Percentiles rank a stretch among this genome's conserved stretches.
phyloP scores from a whole-genome alignment of 2,888 invertebrate genomes.

The Drosophila tripunctata region DNA sequence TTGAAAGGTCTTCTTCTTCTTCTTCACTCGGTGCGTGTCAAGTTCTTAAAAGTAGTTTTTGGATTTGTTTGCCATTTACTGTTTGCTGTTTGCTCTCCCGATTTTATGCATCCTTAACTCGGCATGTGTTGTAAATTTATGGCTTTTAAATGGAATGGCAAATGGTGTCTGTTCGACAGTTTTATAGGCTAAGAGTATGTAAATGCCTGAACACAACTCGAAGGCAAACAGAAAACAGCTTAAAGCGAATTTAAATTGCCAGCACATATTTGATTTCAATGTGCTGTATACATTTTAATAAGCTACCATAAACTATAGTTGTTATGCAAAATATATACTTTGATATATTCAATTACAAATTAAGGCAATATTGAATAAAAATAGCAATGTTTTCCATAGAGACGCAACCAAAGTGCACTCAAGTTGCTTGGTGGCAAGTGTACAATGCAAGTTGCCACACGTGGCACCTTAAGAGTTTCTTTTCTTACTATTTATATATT shows the following conservation, averaged over 20 bases:
- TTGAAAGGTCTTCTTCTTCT: constrained; percentile 23
- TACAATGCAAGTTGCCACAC: constrained; percentile 14
- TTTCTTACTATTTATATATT: constrained; percentile 40
- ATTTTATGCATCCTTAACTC: constrained; percentile 16
- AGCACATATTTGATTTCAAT: constrained; percentile 47
- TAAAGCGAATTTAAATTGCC: constrained; percentile 55
- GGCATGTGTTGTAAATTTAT: constrained; percentile 67
- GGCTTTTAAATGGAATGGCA: constrained; percentile 50
- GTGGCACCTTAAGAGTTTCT: constrained; percentile 9
- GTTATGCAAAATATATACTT: not conserved
- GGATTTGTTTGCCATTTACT: constrained; percentile 53
- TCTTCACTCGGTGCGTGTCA: constrained; percentile 32
- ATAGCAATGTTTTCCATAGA: not conserved
- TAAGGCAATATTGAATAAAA: not conserved
- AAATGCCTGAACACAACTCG: constrained; percentile 52
- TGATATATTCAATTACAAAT: not conserved
- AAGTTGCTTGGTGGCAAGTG: not conserved
- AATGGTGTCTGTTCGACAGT: constrained; percentile 23
- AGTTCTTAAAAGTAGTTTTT: constrained; percentile 57
- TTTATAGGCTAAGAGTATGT: constrained; percentile 40
- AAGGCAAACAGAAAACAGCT: constrained; percentile 33
- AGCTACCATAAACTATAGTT: not conserved
- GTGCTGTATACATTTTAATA: constrained; percentile 39
- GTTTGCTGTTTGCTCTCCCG: constrained; percentile 38
- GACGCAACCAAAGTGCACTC: not conserved